Evolutionary conservation across 2,113 vertebrate species (phyloP).

Genomic region (Varanus komodoensis): DNA sequence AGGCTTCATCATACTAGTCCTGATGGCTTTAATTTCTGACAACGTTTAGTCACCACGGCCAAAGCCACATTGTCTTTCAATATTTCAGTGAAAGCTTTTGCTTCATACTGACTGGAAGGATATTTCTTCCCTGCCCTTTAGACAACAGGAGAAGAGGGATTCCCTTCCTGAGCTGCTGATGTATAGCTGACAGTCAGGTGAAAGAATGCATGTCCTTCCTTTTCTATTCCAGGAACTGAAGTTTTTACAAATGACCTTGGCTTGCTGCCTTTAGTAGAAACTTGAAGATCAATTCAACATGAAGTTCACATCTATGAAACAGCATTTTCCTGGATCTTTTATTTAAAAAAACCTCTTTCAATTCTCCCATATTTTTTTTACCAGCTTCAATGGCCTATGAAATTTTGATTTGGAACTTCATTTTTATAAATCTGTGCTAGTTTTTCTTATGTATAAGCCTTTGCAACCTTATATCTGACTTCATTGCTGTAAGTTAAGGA

Average conservation of each 20-base stretch:
- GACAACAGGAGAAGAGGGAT: neutral
- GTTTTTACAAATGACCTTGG: conserved; percentile 20
- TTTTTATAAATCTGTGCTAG: neutral
- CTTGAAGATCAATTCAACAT: neutral
- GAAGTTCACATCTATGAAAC: neutral
- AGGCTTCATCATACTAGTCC: neutral
- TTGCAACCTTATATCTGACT: neutral
- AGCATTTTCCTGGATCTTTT: neutral
- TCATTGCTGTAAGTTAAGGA: neutral
- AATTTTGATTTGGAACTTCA: neutral
- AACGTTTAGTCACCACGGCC: neutral
- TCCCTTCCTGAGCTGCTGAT: neutral
- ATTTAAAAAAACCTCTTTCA: neutral
- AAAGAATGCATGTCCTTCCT: neutral
- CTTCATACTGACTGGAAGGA: neutral
- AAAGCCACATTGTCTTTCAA: neutral
- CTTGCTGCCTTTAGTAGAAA: neutral
- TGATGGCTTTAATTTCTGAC: neutral
- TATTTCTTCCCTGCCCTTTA: neutral
- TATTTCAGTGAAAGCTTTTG: neutral
- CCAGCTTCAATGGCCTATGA: neutral
- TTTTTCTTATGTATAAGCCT: neutral
- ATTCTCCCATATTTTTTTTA: neutral
- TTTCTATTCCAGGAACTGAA: conserved; percentile 5
- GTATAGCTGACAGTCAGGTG: neutral